Evolutionary conservation across 2,888 invertebrate genomes (phyloP), one percentile per base, ranked within the genome.

Genomic region (Drosophila meridiana): DNA sequence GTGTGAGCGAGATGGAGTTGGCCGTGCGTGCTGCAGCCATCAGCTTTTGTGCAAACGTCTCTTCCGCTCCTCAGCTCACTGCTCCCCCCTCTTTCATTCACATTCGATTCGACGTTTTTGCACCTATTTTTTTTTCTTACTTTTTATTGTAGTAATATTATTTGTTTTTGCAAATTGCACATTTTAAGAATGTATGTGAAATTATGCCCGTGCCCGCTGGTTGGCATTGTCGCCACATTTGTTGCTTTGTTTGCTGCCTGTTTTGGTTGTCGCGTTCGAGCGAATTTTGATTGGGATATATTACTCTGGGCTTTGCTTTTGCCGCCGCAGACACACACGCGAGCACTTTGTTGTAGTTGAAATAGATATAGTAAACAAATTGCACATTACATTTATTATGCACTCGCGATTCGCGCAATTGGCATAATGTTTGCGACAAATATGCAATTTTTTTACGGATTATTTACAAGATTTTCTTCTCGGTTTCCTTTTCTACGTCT

Each of bases 321-420:
- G 91, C 91, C 91, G 91, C 92, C 91, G 91, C 86, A 85, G 90
- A 85, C 80, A 87, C 82, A 84, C 89, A 81, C 86, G 83, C 86
- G 74, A 80, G 69, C 80, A 77, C 72, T 82, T 79, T 69, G 69
- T 73, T 28, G 45, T 66, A 52, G 50, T 20, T 57, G 28, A 69
- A 67, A 60, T 59, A n/a, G 65, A 52, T 57, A 38, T 48, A 61
- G n/a, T 50, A 52, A 65, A 63, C n/a, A 48, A 72, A 73, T 63
- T 73, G 53, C 50, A 58, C 60, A 59, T 60, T 66, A 50, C 66
- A 55, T 60, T 69, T 73, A 55, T 63, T 69, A 69, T 64, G 56
- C 87, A 84, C 84, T 82, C 82, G 76, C 89, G 75, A 63, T 88
- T 84, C 73, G 68, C 84, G 69, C 67, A 76, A 76, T 87, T 76